A percentile compares a stretch with the other conserved stretches of the same genome.
Conservation (phyloP, 1,140 invertebrate genomes). For the Conopomorpha cramerella region DNA sequence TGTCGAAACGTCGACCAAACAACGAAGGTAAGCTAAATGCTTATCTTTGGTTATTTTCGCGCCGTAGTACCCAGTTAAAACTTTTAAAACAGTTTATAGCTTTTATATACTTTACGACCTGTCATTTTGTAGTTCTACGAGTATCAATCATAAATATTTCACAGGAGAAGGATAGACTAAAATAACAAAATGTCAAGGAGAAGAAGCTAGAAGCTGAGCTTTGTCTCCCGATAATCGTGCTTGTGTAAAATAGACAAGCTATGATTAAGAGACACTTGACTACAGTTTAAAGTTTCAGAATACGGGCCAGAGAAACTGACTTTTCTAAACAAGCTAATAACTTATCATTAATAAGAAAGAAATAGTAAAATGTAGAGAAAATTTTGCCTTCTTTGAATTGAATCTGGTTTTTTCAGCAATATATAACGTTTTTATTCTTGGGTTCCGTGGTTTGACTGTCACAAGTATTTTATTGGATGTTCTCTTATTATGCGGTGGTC, state of each 20-base stretch:
- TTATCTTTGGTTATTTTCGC: no score
- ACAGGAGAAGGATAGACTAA: no score
- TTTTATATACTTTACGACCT: no score
- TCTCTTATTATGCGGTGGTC: conserved; percentile 10
- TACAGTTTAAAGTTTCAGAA: not conserved
- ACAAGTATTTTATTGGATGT: conserved; percentile 29
- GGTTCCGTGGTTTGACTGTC: conserved; percentile 29
- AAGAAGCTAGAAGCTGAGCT: no score
- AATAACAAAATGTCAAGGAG: no score
- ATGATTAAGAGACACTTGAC: not conserved
- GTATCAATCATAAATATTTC: no score
- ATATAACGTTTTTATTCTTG: conserved; percentile 40
- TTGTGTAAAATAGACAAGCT: not conserved
- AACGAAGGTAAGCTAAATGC: no score
- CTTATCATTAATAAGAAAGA: not conserved
- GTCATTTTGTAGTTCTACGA: no score
- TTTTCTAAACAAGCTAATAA: not conserved
- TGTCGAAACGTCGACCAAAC: no score
- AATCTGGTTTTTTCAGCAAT: conserved; percentile 35
- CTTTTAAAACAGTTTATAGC: no score
- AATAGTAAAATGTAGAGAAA: not conserved
- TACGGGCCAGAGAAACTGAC: not conserved
- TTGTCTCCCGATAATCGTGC: no score
- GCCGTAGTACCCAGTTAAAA: no score
- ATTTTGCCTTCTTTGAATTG: conserved; percentile 21